Conservation (phyloP, 2,888 invertebrate species). For the Troilus luridus region DNA sequence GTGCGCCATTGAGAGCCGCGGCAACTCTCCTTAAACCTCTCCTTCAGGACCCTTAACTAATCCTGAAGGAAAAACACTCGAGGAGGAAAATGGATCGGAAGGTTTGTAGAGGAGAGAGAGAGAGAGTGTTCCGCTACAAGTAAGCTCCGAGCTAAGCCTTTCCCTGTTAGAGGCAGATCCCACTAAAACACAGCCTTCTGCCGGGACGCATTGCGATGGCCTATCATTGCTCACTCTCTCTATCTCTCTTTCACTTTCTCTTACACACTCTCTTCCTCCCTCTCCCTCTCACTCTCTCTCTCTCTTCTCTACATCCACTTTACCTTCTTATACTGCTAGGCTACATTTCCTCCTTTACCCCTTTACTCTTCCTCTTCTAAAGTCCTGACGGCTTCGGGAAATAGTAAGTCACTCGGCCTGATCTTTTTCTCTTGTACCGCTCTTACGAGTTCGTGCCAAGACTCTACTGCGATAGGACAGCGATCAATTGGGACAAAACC, state of each 20-base stretch:
- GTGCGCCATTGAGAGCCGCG: constrained; percentile 13
- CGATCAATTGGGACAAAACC: not conserved
- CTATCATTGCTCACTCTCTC: not conserved
- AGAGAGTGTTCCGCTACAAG: not conserved
- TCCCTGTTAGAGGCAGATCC: not conserved
- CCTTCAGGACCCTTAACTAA: constrained; percentile 6
- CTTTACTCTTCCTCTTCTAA: too few species aligned
- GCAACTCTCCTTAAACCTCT: not conserved
- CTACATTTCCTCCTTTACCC: not conserved
- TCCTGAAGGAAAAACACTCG: constrained; percentile 22
- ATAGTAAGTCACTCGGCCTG: not conserved
- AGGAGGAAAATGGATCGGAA: constrained; percentile 4
- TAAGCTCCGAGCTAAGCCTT: not conserved
- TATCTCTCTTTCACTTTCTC: too few species aligned
- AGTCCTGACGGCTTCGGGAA: not conserved
- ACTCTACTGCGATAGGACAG: not conserved
- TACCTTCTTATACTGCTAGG: not conserved
- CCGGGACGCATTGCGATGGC: not conserved
- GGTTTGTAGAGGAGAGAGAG: not conserved
- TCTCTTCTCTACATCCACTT: too few species aligned
- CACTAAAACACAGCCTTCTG: not conserved
- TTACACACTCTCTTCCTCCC: too few species aligned
- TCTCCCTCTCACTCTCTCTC: too few species aligned
- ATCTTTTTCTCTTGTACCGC: not conserved
- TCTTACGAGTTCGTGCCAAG: not conserved